Conservation (phyloP, 2,888 invertebrate species). For the Zhuqinia jingwanae region DNA sequence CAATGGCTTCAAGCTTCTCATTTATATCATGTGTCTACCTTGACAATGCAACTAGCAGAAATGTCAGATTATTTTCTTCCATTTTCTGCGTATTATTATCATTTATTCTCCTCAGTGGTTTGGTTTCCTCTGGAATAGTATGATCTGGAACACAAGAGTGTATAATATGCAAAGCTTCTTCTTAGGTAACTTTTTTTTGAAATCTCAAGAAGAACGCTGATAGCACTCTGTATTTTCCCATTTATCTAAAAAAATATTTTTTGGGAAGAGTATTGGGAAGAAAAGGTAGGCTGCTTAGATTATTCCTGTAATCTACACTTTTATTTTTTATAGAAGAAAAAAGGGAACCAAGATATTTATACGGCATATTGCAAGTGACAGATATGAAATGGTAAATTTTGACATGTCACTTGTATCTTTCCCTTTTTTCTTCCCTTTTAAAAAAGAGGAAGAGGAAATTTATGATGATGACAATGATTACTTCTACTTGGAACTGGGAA, state of each 20-base stretch:
- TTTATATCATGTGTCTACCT: slow-evolving; percentile 71
- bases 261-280: too few relatives aligned
- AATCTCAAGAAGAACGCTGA: slow-evolving; percentile 43
- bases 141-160: not conserved
- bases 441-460: not conserved
- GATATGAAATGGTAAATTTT: slow-evolving; percentile 68
- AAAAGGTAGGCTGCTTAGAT: slow-evolving; percentile 7
- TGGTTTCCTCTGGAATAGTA: not conserved
- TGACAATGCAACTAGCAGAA: slow-evolving; percentile 66
- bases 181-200: slow-evolving; percentile 16
- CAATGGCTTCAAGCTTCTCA: slow-evolving; percentile 66
- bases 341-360: not conserved
- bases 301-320: slow-evolving; percentile 38
- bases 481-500: too few relatives aligned
- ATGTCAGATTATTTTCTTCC: slow-evolving; percentile 57
- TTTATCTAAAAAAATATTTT: slow-evolving; percentile 4
- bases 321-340: not conserved
- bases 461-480: slow-evolving; percentile 52
- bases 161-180: slow-evolving; percentile 21
- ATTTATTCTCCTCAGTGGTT: slow-evolving; percentile 5
- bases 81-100: slow-evolving; percentile 31
- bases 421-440: not conserved
- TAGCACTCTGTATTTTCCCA: slow-evolving; percentile 29
- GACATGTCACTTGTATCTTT: slow-evolving; percentile 56
- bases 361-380: slow-evolving; percentile 49